Conservation (phyloP, 2,888 invertebrate species). For the Lasioglossum vierecki region DNA sequence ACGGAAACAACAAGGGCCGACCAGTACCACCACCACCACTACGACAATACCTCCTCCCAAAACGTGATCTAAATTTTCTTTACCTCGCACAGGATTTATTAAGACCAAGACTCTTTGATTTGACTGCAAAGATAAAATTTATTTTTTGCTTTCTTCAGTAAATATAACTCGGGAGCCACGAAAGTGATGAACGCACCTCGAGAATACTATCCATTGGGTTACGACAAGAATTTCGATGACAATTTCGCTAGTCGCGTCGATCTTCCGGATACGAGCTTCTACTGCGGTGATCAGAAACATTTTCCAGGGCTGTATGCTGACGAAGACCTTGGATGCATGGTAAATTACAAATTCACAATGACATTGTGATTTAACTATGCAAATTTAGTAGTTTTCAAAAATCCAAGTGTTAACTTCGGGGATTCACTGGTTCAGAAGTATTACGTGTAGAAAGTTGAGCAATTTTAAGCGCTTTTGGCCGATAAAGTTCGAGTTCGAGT, state of each 20-base stretch:
- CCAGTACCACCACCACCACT: slow-evolving; percentile 84
- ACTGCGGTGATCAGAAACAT: slow-evolving; percentile 95
- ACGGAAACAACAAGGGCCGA: slow-evolving; percentile 85
- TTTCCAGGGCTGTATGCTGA: slow-evolving; percentile 96
- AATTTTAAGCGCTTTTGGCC: too few relatives aligned
- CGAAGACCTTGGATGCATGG: slow-evolving; percentile 95
- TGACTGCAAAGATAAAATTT: background rate
- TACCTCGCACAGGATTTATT: background rate
- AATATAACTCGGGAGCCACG: slow-evolving; percentile 79
- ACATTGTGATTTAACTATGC: background rate
- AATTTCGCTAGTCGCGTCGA: slow-evolving; percentile 94
- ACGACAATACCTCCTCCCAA: slow-evolving; percentile 80
- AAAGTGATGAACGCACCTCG: slow-evolving; percentile 95
- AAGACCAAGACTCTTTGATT: background rate
- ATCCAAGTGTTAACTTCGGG: too few relatives aligned
- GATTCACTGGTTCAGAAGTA: too few relatives aligned
- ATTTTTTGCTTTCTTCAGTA: slow-evolving; percentile 38
- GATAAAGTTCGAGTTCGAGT: too few relatives aligned
- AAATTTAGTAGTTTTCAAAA: background rate
- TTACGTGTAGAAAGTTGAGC: too few relatives aligned
- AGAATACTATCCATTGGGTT: slow-evolving; percentile 94
- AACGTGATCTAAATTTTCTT: slow-evolving; percentile 68
- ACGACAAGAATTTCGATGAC: slow-evolving; percentile 95
- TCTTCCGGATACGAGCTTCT: slow-evolving; percentile 92
- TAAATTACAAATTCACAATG: slow-evolving; percentile 78